Evolutionary conservation across 2,888 invertebrate species (phyloP), one percentile per base, ranked within the genome.

Genomic region (Agonopterix heracliana): DNA sequence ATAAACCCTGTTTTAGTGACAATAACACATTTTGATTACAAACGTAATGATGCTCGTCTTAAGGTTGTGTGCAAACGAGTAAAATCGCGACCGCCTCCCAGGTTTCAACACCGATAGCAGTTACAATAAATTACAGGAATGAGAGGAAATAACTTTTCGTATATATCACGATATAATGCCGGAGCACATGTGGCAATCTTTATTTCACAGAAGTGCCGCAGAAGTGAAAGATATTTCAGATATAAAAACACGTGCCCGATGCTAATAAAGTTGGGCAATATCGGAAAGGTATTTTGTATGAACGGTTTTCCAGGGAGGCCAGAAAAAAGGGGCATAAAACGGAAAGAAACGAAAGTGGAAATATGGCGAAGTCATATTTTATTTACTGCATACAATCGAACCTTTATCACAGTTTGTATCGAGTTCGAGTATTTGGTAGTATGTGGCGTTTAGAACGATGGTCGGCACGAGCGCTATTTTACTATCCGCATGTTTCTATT

Each of bases 321-420:
- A 81, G 76, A 82, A 81, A 82, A 84, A 82, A 78, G 71, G 82
- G 78, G 71, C 78, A 79, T 85, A 86, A 87, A 82, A 82, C 67
- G 72, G 65, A 73, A 80, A 82, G 80, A 84, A 84, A 81, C 81
- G 81, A 83, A 85, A 80, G 82, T 81, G 79, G 82, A 86, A 85
- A 84, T 84, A 87, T 83, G 82, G 78, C 74, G 80, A 80, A 84
- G 82, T 84, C 82, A 87, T 89, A 87, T 88, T 85, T 88, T 89
- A 88, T 89, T 88, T 88, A 87, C 87, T 85, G 81, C 81, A 83
- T 80, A 85, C 87, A 88, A 87, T 87, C 75, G 86, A 81, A 79
- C 85, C 83, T 87, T 82, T 85, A 88, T 86, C 85, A 81, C 80
- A 70, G 80, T 78, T 78, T 81, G 82, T 83, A 81, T 82, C 74